Evolutionary conservation across 2,888 invertebrate species (phyloP), one percentile per base, ranked within the genome.

Genomic region (Maniola hyperantus): DNA sequence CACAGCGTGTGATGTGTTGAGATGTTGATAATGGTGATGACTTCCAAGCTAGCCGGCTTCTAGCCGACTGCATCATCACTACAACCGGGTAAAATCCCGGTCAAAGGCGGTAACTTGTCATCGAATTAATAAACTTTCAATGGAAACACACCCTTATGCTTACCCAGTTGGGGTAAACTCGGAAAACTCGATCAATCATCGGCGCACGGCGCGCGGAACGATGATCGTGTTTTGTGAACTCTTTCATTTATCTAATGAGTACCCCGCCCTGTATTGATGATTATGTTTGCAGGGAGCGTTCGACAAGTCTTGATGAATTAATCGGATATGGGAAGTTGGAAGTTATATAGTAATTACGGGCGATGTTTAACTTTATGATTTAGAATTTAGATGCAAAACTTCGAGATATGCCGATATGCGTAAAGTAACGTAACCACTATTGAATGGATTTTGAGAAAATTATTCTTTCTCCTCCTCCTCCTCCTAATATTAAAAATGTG

Each of bases 171-270:
- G 65, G 46, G 58, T 44, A 57, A 66, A 64, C 61, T 64, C 64
- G 67, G 66, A 60, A 36, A 66, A 60, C 63, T 72, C 84, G 82
- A 88, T 88, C 87, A 84, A 87, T 88, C 88, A 88, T 84, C 71
- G 76, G 13, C 62, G 50, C 42, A 67, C 71, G 73, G 72, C 71
- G 72, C 72, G 76, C 75, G 70, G 68, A 68, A 68, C 76, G 77
- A 75, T 79, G 75, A 74, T 79, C 79, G 79, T 82, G 83, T 82
- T 83, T 81, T 77, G 78, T 84, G 84, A 89, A 91, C 91, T 91
- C 89, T 89, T 90, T 91, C 89, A 89, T 91, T 89, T 88, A 85
- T 87, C 81, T 89, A 91, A 91, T 89, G 88, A 90, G 85, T 84
- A 69, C 68, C 71, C 69, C 69, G 63, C 71, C 60, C 72, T 55